A percentile compares a stretch with the other conserved stretches of the same genome.
These are phyloP conservation scores for Peromyscus californicus DNA, from an alignment of 2,113 vertebrate species.

Conservation along the genomic window DNA sequence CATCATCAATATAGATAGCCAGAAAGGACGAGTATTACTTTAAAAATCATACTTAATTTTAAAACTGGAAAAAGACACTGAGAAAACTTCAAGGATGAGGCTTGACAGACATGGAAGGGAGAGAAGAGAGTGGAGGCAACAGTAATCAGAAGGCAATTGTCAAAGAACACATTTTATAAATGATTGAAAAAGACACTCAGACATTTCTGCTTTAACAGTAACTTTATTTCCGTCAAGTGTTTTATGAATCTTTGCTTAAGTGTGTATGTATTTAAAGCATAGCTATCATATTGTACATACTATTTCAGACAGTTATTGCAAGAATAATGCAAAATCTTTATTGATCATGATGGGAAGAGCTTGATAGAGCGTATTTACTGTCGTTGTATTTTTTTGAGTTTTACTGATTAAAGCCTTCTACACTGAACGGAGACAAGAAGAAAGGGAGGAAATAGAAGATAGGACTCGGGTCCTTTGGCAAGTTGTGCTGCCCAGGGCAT, in stretches of 20 bases:
- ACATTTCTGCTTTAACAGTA: background rate
- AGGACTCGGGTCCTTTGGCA: background rate
- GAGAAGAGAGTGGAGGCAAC: background rate
- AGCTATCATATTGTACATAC: background rate
- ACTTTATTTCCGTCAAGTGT: background rate
- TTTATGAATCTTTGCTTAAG: background rate
- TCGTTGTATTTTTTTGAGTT: background rate
- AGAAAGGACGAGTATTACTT: background rate
- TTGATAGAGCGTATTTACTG: background rate
- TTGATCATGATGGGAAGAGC: background rate
- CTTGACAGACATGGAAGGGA: background rate
- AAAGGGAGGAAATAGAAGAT: background rate
- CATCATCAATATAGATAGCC: background rate
- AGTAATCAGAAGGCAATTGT: background rate
- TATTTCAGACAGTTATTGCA: background rate
- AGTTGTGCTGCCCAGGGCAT: background rate
- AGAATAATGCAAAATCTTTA: constrained; percentile 3
- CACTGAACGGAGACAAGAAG: background rate
- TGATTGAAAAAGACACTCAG: background rate
- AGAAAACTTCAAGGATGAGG: background rate
- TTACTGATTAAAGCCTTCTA: background rate
- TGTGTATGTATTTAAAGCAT: background rate
- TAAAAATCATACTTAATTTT: background rate
- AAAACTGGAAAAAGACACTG: background rate
- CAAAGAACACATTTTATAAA: background rate